phyloP scores from a whole-genome alignment of 2,113 vertebrate species.

The Pangasianodon hypophthalmus region DNA sequence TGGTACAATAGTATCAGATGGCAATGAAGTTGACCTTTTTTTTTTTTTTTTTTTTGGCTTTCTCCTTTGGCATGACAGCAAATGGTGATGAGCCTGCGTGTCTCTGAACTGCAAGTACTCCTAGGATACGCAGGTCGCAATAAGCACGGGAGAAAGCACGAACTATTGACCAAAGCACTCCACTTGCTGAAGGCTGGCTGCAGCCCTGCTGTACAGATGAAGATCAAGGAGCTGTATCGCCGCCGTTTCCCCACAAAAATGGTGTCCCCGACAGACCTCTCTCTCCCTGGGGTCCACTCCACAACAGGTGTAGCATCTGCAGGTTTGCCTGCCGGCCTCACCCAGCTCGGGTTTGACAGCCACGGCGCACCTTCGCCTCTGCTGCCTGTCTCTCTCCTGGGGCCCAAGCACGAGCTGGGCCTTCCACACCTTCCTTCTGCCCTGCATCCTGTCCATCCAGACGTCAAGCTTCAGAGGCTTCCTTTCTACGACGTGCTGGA shows the following conservation, averaged over 20 bases:
- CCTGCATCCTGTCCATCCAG: slow-evolving; percentile 95
- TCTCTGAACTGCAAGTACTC: slow-evolving; percentile 98
- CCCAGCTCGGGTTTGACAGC: slow-evolving; percentile 88
- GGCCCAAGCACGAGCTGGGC: slow-evolving; percentile 97
- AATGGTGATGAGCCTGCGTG: slow-evolving; percentile 99
- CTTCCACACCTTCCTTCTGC: slow-evolving; percentile 92
- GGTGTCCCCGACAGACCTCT: slow-evolving; percentile 91
- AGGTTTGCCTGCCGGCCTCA: slow-evolving; percentile 83
- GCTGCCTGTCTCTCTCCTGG: slow-evolving; percentile 93
- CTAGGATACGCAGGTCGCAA: slow-evolving; percentile 98
- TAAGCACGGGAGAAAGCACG: slow-evolving; percentile 99
- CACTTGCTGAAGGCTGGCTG: slow-evolving; percentile 96
- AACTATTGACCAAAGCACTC: slow-evolving; percentile 98
- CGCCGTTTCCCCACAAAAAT: slow-evolving; percentile 97
- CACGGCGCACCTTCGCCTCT: slow-evolving; percentile 90
- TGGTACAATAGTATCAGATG: not conserved
- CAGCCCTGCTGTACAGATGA: slow-evolving; percentile 98
- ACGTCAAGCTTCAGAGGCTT: slow-evolving; percentile 97
- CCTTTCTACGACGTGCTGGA: slow-evolving; percentile 97
- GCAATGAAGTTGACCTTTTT: not conserved
- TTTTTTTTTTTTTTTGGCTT: slow-evolving; percentile 23
- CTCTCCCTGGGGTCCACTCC: slow-evolving; percentile 86
- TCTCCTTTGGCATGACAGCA: slow-evolving; percentile 77
- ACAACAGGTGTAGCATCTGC: slow-evolving; percentile 63
- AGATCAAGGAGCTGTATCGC: slow-evolving; percentile 99